Base-by-base conservation (phyloP, 2,797 vertebrate species). In the Mormyrus hasselquistii region DNA sequence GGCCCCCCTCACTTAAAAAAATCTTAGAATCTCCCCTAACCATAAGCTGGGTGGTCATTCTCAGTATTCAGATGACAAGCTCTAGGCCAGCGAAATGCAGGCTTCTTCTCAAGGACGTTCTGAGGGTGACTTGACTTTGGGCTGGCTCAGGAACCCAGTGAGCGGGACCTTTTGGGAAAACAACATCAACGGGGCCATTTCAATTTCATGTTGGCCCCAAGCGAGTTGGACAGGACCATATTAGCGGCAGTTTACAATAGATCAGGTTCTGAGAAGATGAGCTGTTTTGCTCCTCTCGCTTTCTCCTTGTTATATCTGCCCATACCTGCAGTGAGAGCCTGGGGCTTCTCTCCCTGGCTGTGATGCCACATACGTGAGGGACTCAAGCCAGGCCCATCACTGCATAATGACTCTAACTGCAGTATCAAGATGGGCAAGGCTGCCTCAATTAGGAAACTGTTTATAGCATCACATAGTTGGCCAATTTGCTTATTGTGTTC, bases 391-490 rank as follows among this genome's bases (percentile, higher is more conserved):
- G 91, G 2, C 55, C 73, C 92, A 93, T 94, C 90, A 92, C 92
- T 91, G 92, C 91, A 92, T 93, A 93, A 93, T 94, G 93, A 94
- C 88, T 79, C 50, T 93, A 91, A 92, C 92, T 92, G 90, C 89
- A 87, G 91, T 92, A 91, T 91, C 93, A 82, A 93, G 92, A 93
- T 92, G 90, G 92, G 91, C 91, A 92, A 92, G 92, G 92, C 93
- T 90, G 90, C 92, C 92, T 92, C 92, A 93, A 95, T 93, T 94
- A 93, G 94, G 91, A 16, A 90, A 69, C 87, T 91, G 91, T 94
- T 95, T 93, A 93, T 92, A 92, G 91, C 91, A 88, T 85, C 89
- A 90, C 91, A 91, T 92, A 91, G 90, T 93, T 92, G 89, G 89
- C 87, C 89, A 88, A 92, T 94, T 91, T 91, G 90, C 90, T 57